Percentiles rank a stretch among this genome's conserved stretches.
Evolutionary conservation across 1,140 invertebrate genomes (phyloP).

Genomic region (Neodiprion lecontei): DNA sequence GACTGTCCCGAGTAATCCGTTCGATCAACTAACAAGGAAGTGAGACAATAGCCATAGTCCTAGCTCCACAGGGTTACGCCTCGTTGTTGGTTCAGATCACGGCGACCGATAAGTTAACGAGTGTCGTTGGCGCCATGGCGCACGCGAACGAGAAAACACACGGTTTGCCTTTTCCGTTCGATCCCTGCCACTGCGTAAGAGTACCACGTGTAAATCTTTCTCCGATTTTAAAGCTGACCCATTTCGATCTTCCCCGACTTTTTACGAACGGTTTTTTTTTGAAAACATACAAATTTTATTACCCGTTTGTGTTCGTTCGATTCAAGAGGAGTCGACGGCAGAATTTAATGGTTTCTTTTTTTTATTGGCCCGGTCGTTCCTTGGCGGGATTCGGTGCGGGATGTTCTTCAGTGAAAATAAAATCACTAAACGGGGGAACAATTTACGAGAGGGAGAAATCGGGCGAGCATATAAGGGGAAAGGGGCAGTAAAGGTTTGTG

Average conservation of each 20-base stretch:
- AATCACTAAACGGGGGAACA: slow-evolving; percentile 42
- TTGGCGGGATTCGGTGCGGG: not conserved
- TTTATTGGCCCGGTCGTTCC: not conserved
- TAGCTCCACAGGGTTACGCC: not conserved
- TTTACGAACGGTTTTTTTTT: no score
- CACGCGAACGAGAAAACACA: slow-evolving; percentile 2
- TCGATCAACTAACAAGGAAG: slow-evolving; percentile 7
- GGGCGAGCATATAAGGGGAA: not conserved
- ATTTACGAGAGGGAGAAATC: slow-evolving; percentile 36
- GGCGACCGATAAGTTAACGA: slow-evolving; percentile 1
- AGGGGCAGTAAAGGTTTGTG: slow-evolving; percentile 43
- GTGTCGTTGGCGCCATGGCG: not conserved
- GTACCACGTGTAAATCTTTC: no score
- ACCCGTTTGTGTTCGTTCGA: no score
- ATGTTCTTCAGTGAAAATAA: slow-evolving; percentile 34
- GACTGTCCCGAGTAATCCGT: not conserved
- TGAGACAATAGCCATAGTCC: not conserved
- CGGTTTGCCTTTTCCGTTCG: not conserved
- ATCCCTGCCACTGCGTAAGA: no score
- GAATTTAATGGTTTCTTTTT: no score
- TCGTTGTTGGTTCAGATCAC: not conserved
- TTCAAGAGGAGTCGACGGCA: no score
- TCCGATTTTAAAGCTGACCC: no score
- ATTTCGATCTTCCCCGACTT: no score
- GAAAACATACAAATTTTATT: no score